phyloP scores from a whole-genome alignment of 2,113 vertebrate species.

The Balaeniceps rex region DNA sequence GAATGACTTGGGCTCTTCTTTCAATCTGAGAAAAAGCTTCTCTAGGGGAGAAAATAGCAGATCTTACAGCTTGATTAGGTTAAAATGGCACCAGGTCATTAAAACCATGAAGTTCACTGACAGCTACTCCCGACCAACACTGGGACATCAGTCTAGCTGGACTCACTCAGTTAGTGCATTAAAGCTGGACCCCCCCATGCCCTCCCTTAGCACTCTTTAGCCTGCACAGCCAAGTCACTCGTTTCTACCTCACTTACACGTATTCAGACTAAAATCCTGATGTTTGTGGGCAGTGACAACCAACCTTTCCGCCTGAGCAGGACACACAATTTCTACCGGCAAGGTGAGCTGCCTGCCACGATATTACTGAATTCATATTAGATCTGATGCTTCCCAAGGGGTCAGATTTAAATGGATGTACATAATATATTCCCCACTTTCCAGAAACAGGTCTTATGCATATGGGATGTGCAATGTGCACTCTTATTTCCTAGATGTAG shows the following conservation, averaged over 20 bases:
- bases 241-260: background rate
- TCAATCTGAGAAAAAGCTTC: background rate
- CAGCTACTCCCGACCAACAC: background rate
- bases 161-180: no score
- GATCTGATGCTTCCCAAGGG: background rate
- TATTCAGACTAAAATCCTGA: background rate
- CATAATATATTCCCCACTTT: background rate
- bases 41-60: background rate
- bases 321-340: background rate
- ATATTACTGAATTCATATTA: background rate
- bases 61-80: background rate
- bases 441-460: background rate
- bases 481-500: background rate
- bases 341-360: background rate
- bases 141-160: background rate
- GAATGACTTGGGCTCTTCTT: background rate
- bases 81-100: background rate
- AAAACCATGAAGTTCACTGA: background rate
- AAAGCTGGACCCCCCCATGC: background rate
- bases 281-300: background rate
- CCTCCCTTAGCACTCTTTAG: background rate
- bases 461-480: background rate
- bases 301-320: background rate
- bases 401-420: background rate
- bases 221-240: background rate